Evolutionary conservation across 2,113 vertebrate genomes (phyloP), one percentile per base, ranked within the genome.

Genomic region (Lampris megalopsis): DNA sequence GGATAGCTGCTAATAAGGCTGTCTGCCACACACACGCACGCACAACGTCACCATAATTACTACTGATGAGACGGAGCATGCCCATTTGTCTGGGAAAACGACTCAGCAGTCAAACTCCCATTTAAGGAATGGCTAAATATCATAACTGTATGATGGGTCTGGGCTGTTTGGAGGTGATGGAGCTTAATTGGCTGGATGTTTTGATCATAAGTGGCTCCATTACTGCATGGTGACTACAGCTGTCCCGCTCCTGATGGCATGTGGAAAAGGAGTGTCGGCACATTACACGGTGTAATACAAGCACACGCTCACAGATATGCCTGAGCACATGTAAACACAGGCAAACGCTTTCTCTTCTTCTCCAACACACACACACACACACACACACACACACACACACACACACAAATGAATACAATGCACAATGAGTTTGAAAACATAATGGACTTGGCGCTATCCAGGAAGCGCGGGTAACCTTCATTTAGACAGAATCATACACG

Each of bases 1-100:
- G 79, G 72, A 82, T 80, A 80, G 81, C 62, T 75, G 59, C 85
- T 92, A 92, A 93, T 87, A 89, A 90, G 76, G 71, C 72, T 72
- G 82, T 86, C 75, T 78, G 80, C 71, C 75, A 45, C 8, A 41
- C 63, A 59, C 63, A 61, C 66, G 61, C 4, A 61, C 57, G 73
- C 66, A 56, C 70, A 63, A 3, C 49, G 43, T 11, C 63, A 38
- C 59, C 50, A 63, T 91, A 91, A 94, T 92, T 88, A 90, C 64
- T 11, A 63, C 60, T 85, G 82, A 86, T 76, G 86, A 83, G 85
- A 80, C 56, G 73, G 80, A 75, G 63, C 68, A 73, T 59, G 61
- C 68, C 67, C 54, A 70, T 88, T 88, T 90, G 73, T 74, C 79
- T 75, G 71, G 56, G 11, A 43, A 75, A 85, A 77, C 2, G 53